A percentile compares a stretch with the other conserved stretches of the same genome.
phyloP scores from a whole-genome alignment of 2,888 invertebrate genomes.

The Chymomyza procnemis region DNA sequence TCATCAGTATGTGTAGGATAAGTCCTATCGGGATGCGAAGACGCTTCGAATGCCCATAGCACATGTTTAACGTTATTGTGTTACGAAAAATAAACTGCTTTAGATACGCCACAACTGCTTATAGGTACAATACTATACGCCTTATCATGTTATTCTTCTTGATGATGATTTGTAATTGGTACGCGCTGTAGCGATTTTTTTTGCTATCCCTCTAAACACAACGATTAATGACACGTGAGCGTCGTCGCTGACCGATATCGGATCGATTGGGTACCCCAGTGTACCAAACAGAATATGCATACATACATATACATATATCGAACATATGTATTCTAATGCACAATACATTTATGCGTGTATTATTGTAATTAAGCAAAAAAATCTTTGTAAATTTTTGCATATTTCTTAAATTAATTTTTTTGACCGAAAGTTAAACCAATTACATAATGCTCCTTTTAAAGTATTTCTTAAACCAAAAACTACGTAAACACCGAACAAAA shows the following conservation, averaged over 20 bases:
- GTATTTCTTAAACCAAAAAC: neutral
- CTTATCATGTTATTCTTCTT: slow-evolving; percentile 26
- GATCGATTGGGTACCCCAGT: slow-evolving; percentile 30
- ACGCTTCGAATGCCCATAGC: slow-evolving; percentile 76
- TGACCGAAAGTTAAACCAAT: slow-evolving; percentile 32
- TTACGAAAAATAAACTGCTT: slow-evolving; percentile 33
- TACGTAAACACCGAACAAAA: slow-evolving; percentile 2
- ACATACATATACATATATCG: slow-evolving; percentile 26
- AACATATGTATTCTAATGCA: slow-evolving; percentile 2
- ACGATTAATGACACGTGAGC: slow-evolving; percentile 53
- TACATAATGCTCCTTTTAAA: neutral
- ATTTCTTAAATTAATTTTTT: slow-evolving; percentile 40
- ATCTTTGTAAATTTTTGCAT: slow-evolving; percentile 62
- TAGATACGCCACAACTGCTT: slow-evolving; percentile 41
- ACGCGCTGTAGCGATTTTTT: slow-evolving; percentile 44
- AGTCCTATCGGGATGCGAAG: slow-evolving; percentile 77
- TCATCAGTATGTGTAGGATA: slow-evolving; percentile 84
- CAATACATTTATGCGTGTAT: slow-evolving; percentile 46
- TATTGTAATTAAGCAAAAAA: slow-evolving; percentile 52
- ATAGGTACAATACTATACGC: slow-evolving; percentile 14
- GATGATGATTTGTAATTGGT: slow-evolving; percentile 47
- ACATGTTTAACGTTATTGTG: slow-evolving; percentile 65
- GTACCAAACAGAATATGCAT: slow-evolving; percentile 3
- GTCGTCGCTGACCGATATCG: slow-evolving; percentile 76
- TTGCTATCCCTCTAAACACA: neutral